Evolutionary conservation across 2,113 vertebrate species (phyloP).

Genomic region (Phocoena phocoena): DNA sequence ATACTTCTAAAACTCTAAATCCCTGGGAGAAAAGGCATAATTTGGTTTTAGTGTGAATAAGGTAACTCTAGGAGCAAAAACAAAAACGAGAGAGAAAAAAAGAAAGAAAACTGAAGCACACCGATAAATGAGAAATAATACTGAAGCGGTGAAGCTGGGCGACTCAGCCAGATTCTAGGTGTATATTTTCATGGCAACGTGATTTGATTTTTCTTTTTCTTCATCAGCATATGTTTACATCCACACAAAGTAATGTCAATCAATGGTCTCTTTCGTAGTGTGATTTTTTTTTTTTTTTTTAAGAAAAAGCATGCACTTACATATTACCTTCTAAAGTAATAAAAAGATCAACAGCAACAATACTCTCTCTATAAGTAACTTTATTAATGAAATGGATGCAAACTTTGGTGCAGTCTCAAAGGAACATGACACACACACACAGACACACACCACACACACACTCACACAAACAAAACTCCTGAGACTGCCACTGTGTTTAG

Average conservation of each 20-base stretch:
- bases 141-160: neutral
- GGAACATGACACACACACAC: neutral
- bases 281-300: neutral
- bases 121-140: neutral
- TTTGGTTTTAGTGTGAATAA: neutral
- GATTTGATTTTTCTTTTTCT: neutral
- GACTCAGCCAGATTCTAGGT: neutral
- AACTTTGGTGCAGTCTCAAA: neutral
- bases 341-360: neutral
- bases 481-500: constrained; percentile 57
- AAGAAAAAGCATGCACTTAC: neutral
- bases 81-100: too few species aligned
- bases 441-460: neutral
- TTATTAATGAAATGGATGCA: neutral
- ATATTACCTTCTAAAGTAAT: neutral
- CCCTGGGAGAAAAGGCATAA: neutral
- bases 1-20: constrained; percentile 34
- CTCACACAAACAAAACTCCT: neutral
- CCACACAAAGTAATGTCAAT: neutral
- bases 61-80: neutral
- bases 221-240: neutral
- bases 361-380: neutral
- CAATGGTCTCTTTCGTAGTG: neutral
- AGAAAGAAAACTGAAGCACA: neutral
- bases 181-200: neutral